These are phyloP conservation scores for Diuraphis noxia DNA, from an alignment of 1,140 invertebrate species.

Conservation along the genomic window DNA sequence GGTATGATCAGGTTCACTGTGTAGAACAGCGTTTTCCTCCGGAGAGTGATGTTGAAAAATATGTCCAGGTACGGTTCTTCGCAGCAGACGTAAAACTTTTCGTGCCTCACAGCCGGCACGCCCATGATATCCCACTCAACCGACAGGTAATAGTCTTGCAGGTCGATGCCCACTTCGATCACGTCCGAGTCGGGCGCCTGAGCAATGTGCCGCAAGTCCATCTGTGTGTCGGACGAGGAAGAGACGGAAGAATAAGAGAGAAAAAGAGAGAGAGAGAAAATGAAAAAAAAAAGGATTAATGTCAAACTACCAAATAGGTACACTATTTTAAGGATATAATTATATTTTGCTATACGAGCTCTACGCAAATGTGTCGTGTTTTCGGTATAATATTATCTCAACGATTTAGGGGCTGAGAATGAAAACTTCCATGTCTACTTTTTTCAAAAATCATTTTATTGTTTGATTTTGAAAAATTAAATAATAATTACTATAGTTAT, in stretches of 20 bases:
- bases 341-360: neutral
- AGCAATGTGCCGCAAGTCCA: constrained; percentile 87
- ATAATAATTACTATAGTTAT: too few species aligned
- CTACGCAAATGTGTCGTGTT: neutral
- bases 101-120: constrained; percentile 86
- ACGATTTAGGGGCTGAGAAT: too few species aligned
- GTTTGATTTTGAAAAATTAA: too few species aligned
- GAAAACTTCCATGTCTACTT: too few species aligned
- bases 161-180: constrained; percentile 86
- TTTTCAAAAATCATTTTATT: too few species aligned
- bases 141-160: constrained; percentile 92
- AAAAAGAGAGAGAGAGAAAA: neutral
- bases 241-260: constrained; percentile 6
- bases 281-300: neutral
- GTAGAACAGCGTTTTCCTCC: constrained; percentile 96
- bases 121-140: constrained; percentile 98
- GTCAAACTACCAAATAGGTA: neutral
- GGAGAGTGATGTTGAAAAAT: constrained; percentile 95
- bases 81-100: constrained; percentile 88
- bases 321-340: too few species aligned
- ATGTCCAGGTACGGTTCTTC: constrained; percentile 90
- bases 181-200: constrained; percentile 77
- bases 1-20: constrained; percentile 94
- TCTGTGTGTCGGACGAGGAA: constrained; percentile 66
- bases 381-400: neutral